Evolutionary conservation across 2,797 vertebrate species (phyloP).

Genomic region (Acropternis orthonyx): DNA sequence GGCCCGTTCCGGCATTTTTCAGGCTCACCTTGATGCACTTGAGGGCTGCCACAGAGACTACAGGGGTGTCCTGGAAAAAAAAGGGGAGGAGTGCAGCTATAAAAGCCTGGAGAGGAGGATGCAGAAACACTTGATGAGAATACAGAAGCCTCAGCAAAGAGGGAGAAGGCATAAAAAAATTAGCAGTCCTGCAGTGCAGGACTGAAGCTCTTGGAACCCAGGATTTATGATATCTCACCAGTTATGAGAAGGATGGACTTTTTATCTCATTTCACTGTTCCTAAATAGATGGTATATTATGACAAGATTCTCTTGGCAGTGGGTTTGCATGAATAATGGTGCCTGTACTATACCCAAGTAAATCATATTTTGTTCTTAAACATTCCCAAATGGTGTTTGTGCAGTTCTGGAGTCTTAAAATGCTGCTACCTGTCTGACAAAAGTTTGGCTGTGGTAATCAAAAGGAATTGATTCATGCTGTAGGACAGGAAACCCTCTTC

Average conservation of each 20-base stretch:
- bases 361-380: neutral
- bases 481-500: neutral
- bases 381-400: neutral
- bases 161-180: neutral
- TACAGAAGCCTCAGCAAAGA: neutral
- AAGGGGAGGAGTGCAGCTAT: neutral
- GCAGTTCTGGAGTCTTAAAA: neutral
- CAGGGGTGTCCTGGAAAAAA: neutral
- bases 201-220: neutral
- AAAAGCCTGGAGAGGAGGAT: neutral
- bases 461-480: neutral
- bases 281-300: neutral
- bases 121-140: neutral
- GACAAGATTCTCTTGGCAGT: neutral
- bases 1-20: neutral
- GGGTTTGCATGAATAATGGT: neutral
- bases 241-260: neutral
- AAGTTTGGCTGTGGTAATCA: neutral
- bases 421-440: neutral
- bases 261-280: neutral
- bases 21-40: neutral
- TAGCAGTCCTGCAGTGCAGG: accelerated
- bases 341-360: neutral
- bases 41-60: neutral
- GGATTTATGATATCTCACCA: neutral